A percentile compares a stretch with the other conserved stretches of the same genome.
Conservation (phyloP, 2,888 invertebrate species). For the Hyalella azteca region DNA sequence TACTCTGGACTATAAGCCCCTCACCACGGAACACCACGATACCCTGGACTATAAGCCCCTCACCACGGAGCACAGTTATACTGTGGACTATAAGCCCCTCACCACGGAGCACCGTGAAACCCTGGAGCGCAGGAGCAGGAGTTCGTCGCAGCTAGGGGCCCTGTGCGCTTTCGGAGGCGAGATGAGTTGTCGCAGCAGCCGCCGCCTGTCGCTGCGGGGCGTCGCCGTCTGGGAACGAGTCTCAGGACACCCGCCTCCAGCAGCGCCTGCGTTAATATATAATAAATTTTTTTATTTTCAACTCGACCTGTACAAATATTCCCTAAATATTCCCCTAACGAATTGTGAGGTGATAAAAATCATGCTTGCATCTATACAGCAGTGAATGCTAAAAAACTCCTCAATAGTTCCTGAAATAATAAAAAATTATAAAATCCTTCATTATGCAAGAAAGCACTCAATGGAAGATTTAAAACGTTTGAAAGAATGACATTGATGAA, state of each 20-base stretch:
- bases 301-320: no score
- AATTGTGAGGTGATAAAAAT: no score
- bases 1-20: background rate
- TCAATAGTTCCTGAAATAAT: no score
- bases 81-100: constrained; percentile 30
- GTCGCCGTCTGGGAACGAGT: constrained; percentile 50
- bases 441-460: no score
- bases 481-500: no score
- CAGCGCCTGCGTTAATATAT: constrained; percentile 38
- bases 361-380: no score
- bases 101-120: constrained; percentile 56
- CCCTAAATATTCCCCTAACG: no score
- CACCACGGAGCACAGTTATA: background rate
- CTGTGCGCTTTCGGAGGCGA: constrained; percentile 65
- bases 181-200: constrained; percentile 78
- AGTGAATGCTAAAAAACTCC: no score
- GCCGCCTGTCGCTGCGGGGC: constrained; percentile 61
- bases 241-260: constrained; percentile 37
- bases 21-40: background rate
- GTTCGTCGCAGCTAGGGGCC: constrained; percentile 71
- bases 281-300: no score
- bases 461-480: no score
- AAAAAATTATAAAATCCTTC: no score
- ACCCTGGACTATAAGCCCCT: background rate
- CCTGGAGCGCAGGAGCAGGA: constrained; percentile 69